phyloP scores from a whole-genome alignment of 2,888 invertebrate species.

The Tiliacea citrago region DNA sequence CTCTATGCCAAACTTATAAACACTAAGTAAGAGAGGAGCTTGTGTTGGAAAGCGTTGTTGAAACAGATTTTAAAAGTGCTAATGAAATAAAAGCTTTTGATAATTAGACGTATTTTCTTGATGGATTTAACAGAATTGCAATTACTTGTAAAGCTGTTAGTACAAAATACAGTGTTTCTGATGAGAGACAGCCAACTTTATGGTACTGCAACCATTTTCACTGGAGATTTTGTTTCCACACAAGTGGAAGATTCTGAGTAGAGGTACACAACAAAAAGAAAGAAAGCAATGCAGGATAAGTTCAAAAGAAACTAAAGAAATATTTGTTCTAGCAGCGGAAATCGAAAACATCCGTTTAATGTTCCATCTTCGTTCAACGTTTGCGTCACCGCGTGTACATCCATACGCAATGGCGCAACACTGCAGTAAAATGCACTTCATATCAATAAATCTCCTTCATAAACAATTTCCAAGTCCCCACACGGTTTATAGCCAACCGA shows the following conservation, averaged over 20 bases:
- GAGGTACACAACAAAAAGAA: background rate
- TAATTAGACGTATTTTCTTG: conserved; percentile 1
- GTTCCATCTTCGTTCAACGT: conserved; percentile 55
- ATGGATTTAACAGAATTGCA: background rate
- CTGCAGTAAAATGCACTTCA: conserved; percentile 76
- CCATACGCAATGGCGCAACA: conserved; percentile 75
- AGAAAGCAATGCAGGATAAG: background rate
- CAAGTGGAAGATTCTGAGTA: background rate
- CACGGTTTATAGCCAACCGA: conserved; percentile 80
- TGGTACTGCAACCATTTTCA: background rate
- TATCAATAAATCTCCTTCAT: conserved; percentile 83
- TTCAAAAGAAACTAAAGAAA: conserved; percentile 34
- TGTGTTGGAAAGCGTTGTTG: conserved; percentile 26
- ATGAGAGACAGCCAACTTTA: too few species aligned
- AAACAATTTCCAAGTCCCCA: conserved; percentile 80
- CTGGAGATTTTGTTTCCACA: background rate
- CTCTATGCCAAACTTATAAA: conserved; percentile 45
- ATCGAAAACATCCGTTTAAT: conserved; percentile 52
- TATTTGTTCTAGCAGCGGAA: conserved; percentile 27
- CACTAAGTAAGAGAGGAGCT: conserved; percentile 39
- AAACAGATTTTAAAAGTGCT: conserved; percentile 19
- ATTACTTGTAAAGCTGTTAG: background rate
- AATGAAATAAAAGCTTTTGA: conserved; percentile 20
- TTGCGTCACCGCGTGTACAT: conserved; percentile 63
- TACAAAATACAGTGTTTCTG: background rate